Evolutionary conservation across 2,888 invertebrate species (phyloP).

Genomic region (Rotaria macrura): DNA sequence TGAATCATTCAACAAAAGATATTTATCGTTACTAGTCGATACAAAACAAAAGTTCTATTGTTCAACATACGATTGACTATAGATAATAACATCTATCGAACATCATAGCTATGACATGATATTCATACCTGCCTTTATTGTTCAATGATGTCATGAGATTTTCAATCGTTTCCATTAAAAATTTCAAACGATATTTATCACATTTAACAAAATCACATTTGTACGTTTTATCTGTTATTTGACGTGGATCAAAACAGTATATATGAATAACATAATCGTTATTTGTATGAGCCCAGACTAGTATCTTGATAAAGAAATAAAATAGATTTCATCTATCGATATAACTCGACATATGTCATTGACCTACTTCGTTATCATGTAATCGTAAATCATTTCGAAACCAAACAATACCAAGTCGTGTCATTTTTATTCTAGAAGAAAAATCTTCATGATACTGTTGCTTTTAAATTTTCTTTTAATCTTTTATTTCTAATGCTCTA

Average conservation of each 20-base stretch:
- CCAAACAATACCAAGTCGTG: constrained; percentile 29
- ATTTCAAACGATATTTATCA: constrained; percentile 39
- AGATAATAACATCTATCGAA: no score
- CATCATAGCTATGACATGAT: no score
- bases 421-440: background rate
- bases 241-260: constrained; percentile 43
- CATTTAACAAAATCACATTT: constrained; percentile 41
- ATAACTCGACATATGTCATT: background rate
- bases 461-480: no score
- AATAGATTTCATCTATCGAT: background rate
- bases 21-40: no score
- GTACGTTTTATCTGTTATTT: constrained; percentile 39
- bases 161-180: constrained; percentile 38
- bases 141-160: background rate
- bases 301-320: background rate
- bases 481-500: no score
- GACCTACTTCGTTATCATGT: constrained; percentile 42
- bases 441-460: background rate
- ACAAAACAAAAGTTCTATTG: no score
- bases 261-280: constrained; percentile 39
- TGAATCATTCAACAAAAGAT: no score
- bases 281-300: constrained; percentile 35
- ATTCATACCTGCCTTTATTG: background rate
- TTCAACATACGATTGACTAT: no score
- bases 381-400: constrained; percentile 41